Base-by-base conservation (phyloP, 2,888 invertebrate genomes). In the Zygothrica quintamaculata region DNA sequence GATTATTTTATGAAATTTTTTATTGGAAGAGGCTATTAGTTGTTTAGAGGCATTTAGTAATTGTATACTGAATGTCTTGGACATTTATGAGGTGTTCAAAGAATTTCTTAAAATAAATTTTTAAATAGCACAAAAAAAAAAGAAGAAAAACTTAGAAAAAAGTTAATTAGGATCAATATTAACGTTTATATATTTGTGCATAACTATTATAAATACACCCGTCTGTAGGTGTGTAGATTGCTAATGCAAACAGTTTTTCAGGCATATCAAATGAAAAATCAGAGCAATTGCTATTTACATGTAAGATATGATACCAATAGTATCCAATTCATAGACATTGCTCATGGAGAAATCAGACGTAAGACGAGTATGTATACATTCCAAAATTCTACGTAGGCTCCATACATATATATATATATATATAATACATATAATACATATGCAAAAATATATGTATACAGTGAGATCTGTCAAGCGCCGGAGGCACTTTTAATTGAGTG, bases 201-300 rank as follows among this genome's bases (percentile, higher is more conserved):
- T n/a, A n/a, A n/a, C n/a, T n/a, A n/a, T n/a, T n/a, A 5, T 22
- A 22, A 22, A 5, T n/a, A 29, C 29, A 1, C 9, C 29, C 29
- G 9, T n/a, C 1, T 29, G 29, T 1, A n/a, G 1, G 29, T 29
- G 1, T 29, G 4, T 16, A 31, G 33, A 33, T 15, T 34, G 50
- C 16, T 47, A 46, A 58, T 58, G 48, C 64, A 69, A 72, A 61
- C 40, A 64, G 48, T 82, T 79, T 65, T 68, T 57, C 68, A 85
- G 71, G 80, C 84, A 84, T 84, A 84, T 86, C 56, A 76, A 59
- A 66, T 51, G 60, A 2, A 22, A 22, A 77, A 62, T 55, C 77
- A 52, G 61, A 72, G 31, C 73, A 62, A 58, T 52, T 48, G 67
- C 59, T 67, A 62, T 79, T 65, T 76, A 50, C 61, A 65, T 44